Evolutionary conservation across 2,888 invertebrate species (phyloP).

Genomic region (Heliconius aoede): DNA sequence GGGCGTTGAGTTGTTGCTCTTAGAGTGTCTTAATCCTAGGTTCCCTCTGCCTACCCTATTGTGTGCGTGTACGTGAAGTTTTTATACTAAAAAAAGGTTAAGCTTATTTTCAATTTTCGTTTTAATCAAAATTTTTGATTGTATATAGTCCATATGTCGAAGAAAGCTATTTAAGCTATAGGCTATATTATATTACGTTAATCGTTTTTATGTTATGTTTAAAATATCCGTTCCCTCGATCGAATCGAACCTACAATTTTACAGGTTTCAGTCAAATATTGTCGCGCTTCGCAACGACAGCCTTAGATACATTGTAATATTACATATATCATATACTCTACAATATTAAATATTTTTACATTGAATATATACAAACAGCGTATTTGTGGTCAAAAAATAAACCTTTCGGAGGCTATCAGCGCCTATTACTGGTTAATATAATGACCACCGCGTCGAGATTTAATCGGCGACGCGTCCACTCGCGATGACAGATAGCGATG

Average conservation of each 20-base stretch:
- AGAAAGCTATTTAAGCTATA: too few species aligned
- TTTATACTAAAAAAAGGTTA: too few species aligned
- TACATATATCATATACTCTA: neutral
- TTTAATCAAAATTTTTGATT: too few species aligned
- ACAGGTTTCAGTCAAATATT: neutral
- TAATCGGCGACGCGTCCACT: conserved; percentile 70
- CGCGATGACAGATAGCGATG: conserved; percentile 78
- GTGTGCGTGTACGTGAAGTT: too few species aligned
- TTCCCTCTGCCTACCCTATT: too few species aligned
- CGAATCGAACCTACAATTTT: neutral
- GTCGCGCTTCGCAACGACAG: too few species aligned
- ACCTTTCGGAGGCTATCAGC: conserved; percentile 38
- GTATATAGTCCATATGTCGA: too few species aligned
- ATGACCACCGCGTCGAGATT: conserved; percentile 74
- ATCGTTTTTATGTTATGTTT: too few species aligned
- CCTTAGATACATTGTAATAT: neutral
- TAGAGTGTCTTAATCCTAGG: too few species aligned
- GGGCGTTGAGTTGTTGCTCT: too few species aligned
- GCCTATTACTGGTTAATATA: conserved; percentile 73
- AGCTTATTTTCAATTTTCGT: too few species aligned
- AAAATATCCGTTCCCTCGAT: neutral
- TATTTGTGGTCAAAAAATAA: conserved; percentile 32
- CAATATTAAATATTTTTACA: neutral
- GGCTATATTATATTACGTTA: too few species aligned
- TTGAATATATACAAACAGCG: neutral